These are phyloP conservation scores for Mnemiopsis leidyi DNA, from an alignment of 37 sponge, comb jelly and placozoan species.

Conservation along the genomic window DNA sequence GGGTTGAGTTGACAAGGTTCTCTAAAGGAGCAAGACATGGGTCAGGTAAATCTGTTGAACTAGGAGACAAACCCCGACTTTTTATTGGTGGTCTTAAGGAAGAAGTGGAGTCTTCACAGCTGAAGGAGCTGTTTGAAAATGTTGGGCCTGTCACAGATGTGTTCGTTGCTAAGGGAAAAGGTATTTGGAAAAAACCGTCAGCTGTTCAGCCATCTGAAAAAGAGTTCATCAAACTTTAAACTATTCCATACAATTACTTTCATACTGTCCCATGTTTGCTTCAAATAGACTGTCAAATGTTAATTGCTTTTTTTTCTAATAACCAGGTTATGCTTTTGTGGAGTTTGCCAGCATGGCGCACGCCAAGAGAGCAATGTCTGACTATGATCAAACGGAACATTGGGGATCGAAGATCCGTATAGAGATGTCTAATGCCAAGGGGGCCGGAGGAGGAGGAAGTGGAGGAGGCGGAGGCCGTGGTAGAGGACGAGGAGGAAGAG, in stretches of 20 bases:
- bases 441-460: neutral
- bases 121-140: conserved; percentile 30
- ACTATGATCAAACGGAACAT: neutral
- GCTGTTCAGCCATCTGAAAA: too few relatives aligned
- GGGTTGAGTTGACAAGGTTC: conserved; percentile 52
- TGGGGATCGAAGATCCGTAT: neutral
- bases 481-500: neutral
- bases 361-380: conserved; percentile 40
- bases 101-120: neutral
- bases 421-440: conserved; percentile 43
- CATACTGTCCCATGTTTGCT: too few relatives aligned
- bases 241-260: too few relatives aligned
- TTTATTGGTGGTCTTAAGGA: conserved; percentile 35
- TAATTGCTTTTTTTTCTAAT: too few relatives aligned
- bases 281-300: too few relatives aligned
- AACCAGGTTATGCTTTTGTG: conserved; percentile 64
- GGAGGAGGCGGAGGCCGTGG: neutral
- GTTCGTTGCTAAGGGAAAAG: conserved; percentile 44
- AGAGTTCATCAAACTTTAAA: too few relatives aligned
- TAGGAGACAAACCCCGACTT: conserved; percentile 47
- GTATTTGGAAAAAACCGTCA: too few relatives aligned
- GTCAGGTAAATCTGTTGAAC: neutral
- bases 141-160: conserved; percentile 54
- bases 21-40: neutral
- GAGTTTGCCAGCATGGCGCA: conserved; percentile 61